phyloP scores from a whole-genome alignment of 2,113 vertebrate species.

The Proterorhinus semilunaris region DNA sequence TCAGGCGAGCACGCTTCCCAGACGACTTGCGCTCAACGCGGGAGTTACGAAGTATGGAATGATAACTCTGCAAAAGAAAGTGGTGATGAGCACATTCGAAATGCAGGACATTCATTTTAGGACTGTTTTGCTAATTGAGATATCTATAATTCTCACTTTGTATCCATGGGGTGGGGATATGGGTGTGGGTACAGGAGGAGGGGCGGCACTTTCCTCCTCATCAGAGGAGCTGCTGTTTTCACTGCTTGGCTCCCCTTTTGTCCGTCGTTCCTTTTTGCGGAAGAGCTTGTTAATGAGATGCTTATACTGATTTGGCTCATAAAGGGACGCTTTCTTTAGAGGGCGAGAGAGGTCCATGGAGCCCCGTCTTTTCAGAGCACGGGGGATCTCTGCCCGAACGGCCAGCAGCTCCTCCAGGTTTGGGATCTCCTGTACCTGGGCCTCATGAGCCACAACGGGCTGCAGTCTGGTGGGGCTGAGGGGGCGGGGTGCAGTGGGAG shows the following conservation, averaged over 20 bases:
- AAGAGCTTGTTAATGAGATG: constrained; percentile 86
- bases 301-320: constrained; percentile 84
- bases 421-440: constrained; percentile 68
- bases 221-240: constrained; percentile 74
- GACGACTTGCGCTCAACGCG: constrained; percentile 55
- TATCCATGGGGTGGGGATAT: constrained; percentile 27
- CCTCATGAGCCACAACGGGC: constrained; percentile 81
- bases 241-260: constrained; percentile 48
- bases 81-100: neutral
- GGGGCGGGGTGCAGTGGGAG: constrained; percentile 70
- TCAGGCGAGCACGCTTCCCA: constrained; percentile 77
- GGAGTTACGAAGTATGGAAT: constrained; percentile 79
- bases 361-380: constrained; percentile 84
- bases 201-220: constrained; percentile 56
- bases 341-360: constrained; percentile 77
- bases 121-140: neutral
- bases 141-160: constrained; percentile 55
- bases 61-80: constrained; percentile 71
- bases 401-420: constrained; percentile 81
- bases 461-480: constrained; percentile 89
- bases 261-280: constrained; percentile 38
- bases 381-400: constrained; percentile 85
- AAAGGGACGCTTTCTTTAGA: constrained; percentile 44
- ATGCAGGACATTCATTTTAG: neutral
- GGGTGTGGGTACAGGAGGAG: neutral